Evolutionary conservation across 1,140 invertebrate genomes (phyloP).

Genomic region (Coptotermes formosanus): DNA sequence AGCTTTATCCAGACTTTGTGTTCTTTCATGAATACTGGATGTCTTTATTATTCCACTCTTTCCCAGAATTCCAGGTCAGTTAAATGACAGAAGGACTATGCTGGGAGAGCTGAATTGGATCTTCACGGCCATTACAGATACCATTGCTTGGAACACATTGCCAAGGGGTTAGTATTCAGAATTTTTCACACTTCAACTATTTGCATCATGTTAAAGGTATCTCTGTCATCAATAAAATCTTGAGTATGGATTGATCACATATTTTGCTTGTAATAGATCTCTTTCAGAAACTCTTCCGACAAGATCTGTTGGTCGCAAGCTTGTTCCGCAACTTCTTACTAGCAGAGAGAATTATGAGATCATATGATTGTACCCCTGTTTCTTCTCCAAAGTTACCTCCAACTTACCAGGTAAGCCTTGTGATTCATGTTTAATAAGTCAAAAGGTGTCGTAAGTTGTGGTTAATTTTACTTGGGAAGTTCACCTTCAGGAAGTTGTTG

Average conservation of each 20-base stretch:
- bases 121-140: slow-evolving; percentile 99
- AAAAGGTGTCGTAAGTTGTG: no score
- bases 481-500: no score
- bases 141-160: slow-evolving; percentile 98
- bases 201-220: background rate
- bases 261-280: slow-evolving; percentile 60
- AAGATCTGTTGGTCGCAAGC: slow-evolving; percentile 97
- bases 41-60: slow-evolving; percentile 21
- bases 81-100: slow-evolving; percentile 95
- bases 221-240: slow-evolving; percentile 2
- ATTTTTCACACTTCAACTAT: background rate
- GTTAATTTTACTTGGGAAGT: no score
- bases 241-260: slow-evolving; percentile 2
- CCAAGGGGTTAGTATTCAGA: slow-evolving; percentile 63
- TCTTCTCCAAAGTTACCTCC: slow-evolving; percentile 87
- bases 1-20: no score
- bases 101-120: slow-evolving; percentile 99
- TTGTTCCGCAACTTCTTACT: slow-evolving; percentile 96
- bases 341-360: slow-evolving; percentile 93
- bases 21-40: background rate
- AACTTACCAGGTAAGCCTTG: slow-evolving; percentile 69
- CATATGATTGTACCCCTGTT: slow-evolving; percentile 94
- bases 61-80: slow-evolving; percentile 86
- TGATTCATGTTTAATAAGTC: background rate
- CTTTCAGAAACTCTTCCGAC: slow-evolving; percentile 95